Conservation (phyloP, 2,888 invertebrate genomes). For the Chrysomela aeneicollis region DNA sequence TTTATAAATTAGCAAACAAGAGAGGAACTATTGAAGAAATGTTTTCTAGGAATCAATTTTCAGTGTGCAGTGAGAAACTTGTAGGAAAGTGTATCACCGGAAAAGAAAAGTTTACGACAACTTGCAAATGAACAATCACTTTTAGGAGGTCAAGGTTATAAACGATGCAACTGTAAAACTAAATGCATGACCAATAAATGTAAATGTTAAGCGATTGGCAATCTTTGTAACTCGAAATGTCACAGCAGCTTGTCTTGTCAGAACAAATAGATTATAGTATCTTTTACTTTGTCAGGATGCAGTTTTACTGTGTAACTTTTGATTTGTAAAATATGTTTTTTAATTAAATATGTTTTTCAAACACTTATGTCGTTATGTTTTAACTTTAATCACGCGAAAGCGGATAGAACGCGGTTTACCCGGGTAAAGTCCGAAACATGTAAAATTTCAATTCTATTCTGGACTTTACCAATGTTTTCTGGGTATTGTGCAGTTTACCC, state of each 20-base stretch:
- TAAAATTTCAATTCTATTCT: too few relatives aligned
- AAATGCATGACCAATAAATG: slow-evolving; percentile 13
- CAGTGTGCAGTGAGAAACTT: slow-evolving; percentile 38
- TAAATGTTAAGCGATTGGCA: background rate
- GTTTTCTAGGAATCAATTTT: slow-evolving; percentile 43
- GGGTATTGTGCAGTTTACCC: background rate
- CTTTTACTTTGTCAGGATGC: too few relatives aligned
- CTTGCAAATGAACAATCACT: slow-evolving; percentile 24
- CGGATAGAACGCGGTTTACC: background rate
- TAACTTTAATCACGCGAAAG: background rate
- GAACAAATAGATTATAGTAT: too few relatives aligned
- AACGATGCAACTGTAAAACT: slow-evolving; percentile 17
- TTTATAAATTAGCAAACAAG: slow-evolving; percentile 28
- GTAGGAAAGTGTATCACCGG: slow-evolving; percentile 37
- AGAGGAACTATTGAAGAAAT: slow-evolving; percentile 28
- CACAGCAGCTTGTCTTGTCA: background rate
- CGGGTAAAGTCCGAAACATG: too few relatives aligned
- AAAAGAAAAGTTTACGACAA: slow-evolving; percentile 35
- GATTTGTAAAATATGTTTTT: slow-evolving; percentile 1
- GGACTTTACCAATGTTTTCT: background rate
- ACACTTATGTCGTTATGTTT: background rate
- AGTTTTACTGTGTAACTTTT: background rate
- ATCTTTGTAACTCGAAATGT: slow-evolving; percentile 12
- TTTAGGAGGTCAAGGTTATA: slow-evolving; percentile 10
- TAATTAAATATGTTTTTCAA: background rate